A percentile compares a stretch with the other conserved stretches of the same genome.
These are phyloP conservation scores for Dicranocentrus wangi DNA, from an alignment of 2,888 invertebrate species.

Conservation along the genomic window DNA sequence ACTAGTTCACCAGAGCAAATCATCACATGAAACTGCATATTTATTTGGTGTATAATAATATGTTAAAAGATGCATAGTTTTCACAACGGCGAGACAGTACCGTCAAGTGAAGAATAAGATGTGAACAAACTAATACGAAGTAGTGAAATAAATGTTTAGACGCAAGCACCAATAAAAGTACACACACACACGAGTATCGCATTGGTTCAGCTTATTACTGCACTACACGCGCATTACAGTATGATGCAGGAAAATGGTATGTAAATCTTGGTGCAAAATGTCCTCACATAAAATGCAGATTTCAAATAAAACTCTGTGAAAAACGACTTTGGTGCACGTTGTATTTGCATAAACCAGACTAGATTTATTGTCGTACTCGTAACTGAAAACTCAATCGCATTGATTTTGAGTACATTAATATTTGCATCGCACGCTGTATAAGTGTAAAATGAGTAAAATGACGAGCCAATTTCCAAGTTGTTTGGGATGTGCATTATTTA, in stretches of 20 bases:
- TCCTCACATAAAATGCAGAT: background rate
- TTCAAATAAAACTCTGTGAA: constrained; percentile 2
- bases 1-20: constrained; percentile 63
- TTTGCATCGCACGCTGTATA: too few relatives aligned
- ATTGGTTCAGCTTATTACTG: background rate
- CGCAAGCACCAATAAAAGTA: background rate
- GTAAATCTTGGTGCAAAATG: background rate
- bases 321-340: background rate
- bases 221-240: constrained; percentile 30
- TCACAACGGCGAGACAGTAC: constrained; percentile 11
- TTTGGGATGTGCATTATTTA: too few relatives aligned
- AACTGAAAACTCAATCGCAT: too few relatives aligned
- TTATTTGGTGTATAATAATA: constrained; percentile 27
- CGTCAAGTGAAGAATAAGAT: background rate
- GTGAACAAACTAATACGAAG: constrained; percentile 8
- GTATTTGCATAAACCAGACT: too few relatives aligned
- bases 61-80: constrained; percentile 10
- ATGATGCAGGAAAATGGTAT: background rate
- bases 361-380: too few relatives aligned
- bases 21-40: constrained; percentile 47
- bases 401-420: too few relatives aligned
- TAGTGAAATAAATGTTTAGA: background rate
- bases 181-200: background rate
- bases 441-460: too few relatives aligned
- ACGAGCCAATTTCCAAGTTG: too few relatives aligned